Conservation (phyloP, 2,797 vertebrate species). For the Pangasius sanitwongsei region DNA sequence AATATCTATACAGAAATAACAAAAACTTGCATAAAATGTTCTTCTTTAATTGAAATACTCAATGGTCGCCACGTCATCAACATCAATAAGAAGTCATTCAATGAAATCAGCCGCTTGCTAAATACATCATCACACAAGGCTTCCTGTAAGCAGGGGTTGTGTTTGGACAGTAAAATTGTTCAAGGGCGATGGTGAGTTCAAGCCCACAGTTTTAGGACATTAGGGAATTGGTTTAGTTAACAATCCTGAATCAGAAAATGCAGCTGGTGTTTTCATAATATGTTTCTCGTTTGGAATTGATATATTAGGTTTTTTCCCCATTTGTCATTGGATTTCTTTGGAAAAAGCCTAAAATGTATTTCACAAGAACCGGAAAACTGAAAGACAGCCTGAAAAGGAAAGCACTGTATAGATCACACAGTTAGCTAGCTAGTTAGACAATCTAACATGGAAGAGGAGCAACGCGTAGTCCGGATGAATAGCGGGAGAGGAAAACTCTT, state of each 20-base stretch:
- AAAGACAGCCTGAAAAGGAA: not conserved
- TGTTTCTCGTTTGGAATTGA: not conserved
- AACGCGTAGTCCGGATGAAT: not conserved
- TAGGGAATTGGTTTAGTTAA: not conserved
- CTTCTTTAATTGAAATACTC: not conserved
- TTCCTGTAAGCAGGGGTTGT: not conserved
- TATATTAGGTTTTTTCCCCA: not conserved
- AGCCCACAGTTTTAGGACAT: not conserved
- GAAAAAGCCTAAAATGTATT: not conserved
- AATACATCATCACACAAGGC: not conserved
- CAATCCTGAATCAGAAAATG: not conserved
- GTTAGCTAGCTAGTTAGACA: not conserved
- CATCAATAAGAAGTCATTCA: not conserved
- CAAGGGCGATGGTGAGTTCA: conserved; percentile 2
- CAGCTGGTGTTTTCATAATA: not conserved
- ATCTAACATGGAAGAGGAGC: not conserved
- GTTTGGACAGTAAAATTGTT: not conserved
- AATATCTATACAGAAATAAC: not conserved
- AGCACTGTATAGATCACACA: not conserved
- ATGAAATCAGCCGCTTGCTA: not conserved
- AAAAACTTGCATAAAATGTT: not conserved
- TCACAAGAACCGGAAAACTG: not conserved
- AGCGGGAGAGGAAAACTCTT: not conserved
- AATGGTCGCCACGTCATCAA: not conserved
- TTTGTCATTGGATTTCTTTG: not conserved